Evolutionary conservation across 1,140 invertebrate species (phyloP), one percentile per base, ranked within the genome.

Genomic region (Drosophila leontia): DNA sequence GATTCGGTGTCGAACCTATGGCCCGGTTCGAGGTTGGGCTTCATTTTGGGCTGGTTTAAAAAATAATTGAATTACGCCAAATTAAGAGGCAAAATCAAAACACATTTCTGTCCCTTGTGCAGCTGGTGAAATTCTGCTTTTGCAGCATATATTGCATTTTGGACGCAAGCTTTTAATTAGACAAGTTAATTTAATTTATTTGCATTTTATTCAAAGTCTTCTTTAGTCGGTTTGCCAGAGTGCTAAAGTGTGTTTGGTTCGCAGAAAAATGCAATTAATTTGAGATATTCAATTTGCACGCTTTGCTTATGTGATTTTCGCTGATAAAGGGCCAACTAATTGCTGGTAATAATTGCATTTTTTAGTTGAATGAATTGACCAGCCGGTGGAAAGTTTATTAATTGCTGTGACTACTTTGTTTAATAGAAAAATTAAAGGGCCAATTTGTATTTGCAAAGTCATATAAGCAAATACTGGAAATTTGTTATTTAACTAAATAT

Each of bases 171-270:
- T 76, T 79, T 87, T 58, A 82, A 82, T 87, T 76, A 87, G 72
- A 56, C 59, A 47, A 83, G 65, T 83, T 87, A 82, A 82, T 86
- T 87, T 72, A 87, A 85, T 85, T 80, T 79, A 79, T 70, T 53
- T 69, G 55, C 50, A 70, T 65, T 79, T 48, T 35, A 68, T 82
- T 74, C 63, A 6, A 53, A 39, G 29, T 50, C 61, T 51, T 17
- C 61, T 51, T 48, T 48, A 39, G 37, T 50, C 23, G 44, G 41
- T 17, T n/a, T 7, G 19, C 32, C 8, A 45, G 50, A 56, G 34
- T 47, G 44, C 8, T n/a, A 56, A 39, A 67, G 53, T 23, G 29
- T 26, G 32, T 44, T 34, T 35, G n/a, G 39, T 29, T 41, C 23
- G 35, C 7, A 56, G 61, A 72, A 72, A 72, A 51, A 32, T 34